Evolutionary conservation across 1,140 invertebrate genomes (phyloP), one percentile per base, ranked within the genome.

Genomic region (Nephila pilipes): DNA sequence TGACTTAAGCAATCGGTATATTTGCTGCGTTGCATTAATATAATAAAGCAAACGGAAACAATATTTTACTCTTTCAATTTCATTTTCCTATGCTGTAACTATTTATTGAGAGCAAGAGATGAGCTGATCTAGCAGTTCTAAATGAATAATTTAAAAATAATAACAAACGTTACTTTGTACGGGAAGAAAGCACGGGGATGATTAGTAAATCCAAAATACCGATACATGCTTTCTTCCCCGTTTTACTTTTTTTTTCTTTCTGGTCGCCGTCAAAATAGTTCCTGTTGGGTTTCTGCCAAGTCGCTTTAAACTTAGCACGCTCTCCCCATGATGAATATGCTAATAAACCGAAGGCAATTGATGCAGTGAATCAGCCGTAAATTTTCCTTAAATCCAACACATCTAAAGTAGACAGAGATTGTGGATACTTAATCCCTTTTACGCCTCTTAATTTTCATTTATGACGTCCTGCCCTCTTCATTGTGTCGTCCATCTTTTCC

Each of bases 191-290:
- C 12, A 10, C 5, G 12, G 29, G 10, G 69, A 75, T 32, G 69
- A 75, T 75, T 32, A 75, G 69, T 32, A 36, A 75, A 75, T 75
- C 69, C 32, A 18, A 32, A 75, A 75, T 75, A 75, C 32, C 69
- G 69, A 75, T 75, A 75, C 69, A 75, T 75, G 69, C 69, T 14
- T 75, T 36, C 69, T 6, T 32, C 69, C 29, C 29, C 29, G 16
- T 60, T 60, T 22, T 58, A 20, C 58, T 60, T 22, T 60, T 60
- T 58, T n/a, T n/a, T 79, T 18, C 60, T 32, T 57, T 63, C 25
- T 29, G 55, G 20, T 29, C 32, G 54, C 58, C 58, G 85, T 87
- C 85, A 60, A 87, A 87, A 87, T 87, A 87, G 85, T 87, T 87
- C 85, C 85, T 58, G 55, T 63, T 87, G 85, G 85, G 58, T 16